Evolutionary conservation across 2,797 vertebrate genomes (phyloP).

Genomic region (Helostoma temminkii): DNA sequence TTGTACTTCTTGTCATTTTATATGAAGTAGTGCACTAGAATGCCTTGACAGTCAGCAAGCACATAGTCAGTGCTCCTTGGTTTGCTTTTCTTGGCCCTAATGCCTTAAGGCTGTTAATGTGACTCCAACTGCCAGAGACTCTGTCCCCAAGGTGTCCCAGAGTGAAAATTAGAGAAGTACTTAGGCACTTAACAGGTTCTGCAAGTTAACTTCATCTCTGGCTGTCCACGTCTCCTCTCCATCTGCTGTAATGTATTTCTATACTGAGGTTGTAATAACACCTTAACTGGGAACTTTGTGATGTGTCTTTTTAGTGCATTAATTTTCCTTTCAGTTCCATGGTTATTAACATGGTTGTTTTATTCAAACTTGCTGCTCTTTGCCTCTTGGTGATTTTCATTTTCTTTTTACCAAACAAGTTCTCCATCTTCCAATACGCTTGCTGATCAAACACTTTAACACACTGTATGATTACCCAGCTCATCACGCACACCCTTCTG

Average conservation of each 20-base stretch:
- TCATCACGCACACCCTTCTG: conserved; percentile 41
- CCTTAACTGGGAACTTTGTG: conserved; percentile 18
- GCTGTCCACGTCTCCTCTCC: conserved; percentile 13
- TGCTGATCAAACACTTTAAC: conserved; percentile 62
- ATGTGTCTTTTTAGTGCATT: conserved; percentile 12
- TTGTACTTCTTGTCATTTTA: neutral
- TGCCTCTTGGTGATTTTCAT: conserved; percentile 23
- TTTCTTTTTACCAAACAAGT: conserved; percentile 12
- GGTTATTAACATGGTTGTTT: conserved; percentile 24
- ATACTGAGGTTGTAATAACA: neutral
- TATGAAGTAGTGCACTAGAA: neutral
- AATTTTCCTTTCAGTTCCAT: conserved; percentile 1
- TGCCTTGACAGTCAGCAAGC: neutral
- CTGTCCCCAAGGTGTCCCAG: conserved; percentile 13
- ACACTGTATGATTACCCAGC: conserved; percentile 72
- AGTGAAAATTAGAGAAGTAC: conserved; percentile 42
- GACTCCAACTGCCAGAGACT: conserved; percentile 9
- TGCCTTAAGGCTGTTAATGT: conserved; percentile 22
- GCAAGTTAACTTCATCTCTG: conserved; percentile 15
- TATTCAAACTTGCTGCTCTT: neutral
- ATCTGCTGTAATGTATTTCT: conserved; percentile 21
- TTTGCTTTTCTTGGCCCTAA: conserved; percentile 6
- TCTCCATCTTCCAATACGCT: conserved; percentile 36
- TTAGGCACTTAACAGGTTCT: conserved; percentile 34
- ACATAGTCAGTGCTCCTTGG: neutral